These are phyloP conservation scores for Morone saxatilis DNA, from an alignment of 2,113 vertebrate species.

Conservation along the genomic window DNA sequence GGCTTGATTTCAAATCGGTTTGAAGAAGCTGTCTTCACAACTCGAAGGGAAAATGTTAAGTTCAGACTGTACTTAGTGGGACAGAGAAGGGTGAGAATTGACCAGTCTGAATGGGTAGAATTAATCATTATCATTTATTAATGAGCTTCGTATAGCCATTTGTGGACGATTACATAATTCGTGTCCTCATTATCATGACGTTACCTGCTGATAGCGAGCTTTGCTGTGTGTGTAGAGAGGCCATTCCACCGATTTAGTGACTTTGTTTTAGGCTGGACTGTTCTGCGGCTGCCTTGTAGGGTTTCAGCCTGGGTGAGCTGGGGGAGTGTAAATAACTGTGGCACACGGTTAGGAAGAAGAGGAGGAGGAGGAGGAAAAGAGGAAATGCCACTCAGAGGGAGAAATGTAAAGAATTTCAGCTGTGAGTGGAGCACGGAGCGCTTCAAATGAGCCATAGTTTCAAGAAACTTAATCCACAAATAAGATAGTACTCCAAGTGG, in stretches of 20 bases:
- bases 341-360: not conserved
- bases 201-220: not conserved
- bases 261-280: not conserved
- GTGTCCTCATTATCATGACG: not conserved
- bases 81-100: too few relatives aligned
- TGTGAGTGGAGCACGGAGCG: not conserved
- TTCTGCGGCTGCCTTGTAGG: not conserved
- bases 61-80: too few relatives aligned
- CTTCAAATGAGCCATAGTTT: not conserved
- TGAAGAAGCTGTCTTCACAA: too few relatives aligned
- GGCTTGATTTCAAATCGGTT: too few relatives aligned
- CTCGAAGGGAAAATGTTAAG: too few relatives aligned
- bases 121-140: not conserved
- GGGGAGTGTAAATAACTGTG: slow-evolving; percentile 19
- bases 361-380: slow-evolving; percentile 15
- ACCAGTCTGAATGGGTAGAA: too few relatives aligned
- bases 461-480: slow-evolving; percentile 1
- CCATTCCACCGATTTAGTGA: not conserved
- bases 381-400: slow-evolving; percentile 38
- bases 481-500: not conserved
- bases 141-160: not conserved
- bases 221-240: not conserved
- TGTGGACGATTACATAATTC: not conserved
- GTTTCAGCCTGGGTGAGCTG: not conserved
- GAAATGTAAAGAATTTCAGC: slow-evolving; percentile 44